phyloP scores from a whole-genome alignment of 2,113 vertebrate genomes.

The Neotoma lepida region DNA sequence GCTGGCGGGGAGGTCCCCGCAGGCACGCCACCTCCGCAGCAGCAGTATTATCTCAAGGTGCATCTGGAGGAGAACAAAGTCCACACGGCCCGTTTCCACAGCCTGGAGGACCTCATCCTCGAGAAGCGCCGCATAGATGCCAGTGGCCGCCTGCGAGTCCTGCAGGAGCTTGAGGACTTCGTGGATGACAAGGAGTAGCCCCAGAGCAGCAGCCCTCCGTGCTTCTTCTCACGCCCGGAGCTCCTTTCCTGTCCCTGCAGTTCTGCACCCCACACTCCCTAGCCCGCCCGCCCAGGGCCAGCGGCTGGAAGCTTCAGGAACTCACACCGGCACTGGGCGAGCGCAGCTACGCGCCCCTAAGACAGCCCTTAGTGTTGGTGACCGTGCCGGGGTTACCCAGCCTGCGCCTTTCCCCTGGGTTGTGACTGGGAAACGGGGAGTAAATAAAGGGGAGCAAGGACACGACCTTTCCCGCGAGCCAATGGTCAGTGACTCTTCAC shows the following conservation, averaged over 20 bases:
- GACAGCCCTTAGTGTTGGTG: not conserved
- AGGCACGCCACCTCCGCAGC: slow-evolving; percentile 87
- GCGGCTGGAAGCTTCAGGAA: slow-evolving; percentile 32
- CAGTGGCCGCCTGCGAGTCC: slow-evolving; percentile 91
- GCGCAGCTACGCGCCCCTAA: not conserved
- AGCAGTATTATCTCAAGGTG: slow-evolving; percentile 96
- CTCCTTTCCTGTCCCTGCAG: not conserved
- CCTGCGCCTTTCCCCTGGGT: not conserved
- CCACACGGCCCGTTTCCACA: slow-evolving; percentile 96
- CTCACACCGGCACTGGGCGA: not conserved
- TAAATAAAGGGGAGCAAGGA: not conserved
- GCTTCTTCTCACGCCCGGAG: not conserved
- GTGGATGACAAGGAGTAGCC: slow-evolving; percentile 91
- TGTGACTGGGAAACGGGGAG: not conserved
- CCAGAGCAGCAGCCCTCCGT: slow-evolving; percentile 33
- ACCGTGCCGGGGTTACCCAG: not conserved
- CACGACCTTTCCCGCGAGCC: not conserved
- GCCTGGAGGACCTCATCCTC: slow-evolving; percentile 97
- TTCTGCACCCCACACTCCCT: not conserved
- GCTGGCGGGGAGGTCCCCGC: slow-evolving; percentile 94
- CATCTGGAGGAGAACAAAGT: slow-evolving; percentile 93
- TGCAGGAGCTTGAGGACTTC: slow-evolving; percentile 92
- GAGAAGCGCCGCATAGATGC: slow-evolving; percentile 97
- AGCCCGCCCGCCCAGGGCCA: not conserved
- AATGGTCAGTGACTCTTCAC: not conserved